Conservation (phyloP, 2,797 vertebrate genomes). For the Ispidina lecontei region DNA sequence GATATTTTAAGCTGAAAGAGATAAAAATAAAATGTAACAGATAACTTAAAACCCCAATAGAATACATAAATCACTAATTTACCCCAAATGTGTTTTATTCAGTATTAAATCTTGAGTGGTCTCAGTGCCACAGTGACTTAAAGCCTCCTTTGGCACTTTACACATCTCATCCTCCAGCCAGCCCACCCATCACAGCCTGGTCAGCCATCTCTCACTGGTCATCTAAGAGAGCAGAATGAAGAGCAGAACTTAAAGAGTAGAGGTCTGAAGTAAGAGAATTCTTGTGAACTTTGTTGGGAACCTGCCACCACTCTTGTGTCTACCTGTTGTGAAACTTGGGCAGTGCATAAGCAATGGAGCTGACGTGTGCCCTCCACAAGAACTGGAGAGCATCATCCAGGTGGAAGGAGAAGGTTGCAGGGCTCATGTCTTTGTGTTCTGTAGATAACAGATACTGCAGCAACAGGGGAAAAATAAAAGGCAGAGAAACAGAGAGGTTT, state of each 20-base stretch:
- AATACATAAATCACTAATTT: neutral
- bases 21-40: neutral
- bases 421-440: neutral
- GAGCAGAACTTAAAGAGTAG: neutral
- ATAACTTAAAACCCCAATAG: neutral
- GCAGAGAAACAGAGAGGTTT: neutral
- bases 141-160: neutral
- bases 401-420: constrained; percentile 17
- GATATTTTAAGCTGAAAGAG: constrained; percentile 76
- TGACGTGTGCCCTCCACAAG: constrained; percentile 81
- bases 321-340: constrained; percentile 73
- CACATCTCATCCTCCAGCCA: neutral
- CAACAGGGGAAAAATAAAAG: neutral
- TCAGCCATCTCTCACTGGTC: neutral
- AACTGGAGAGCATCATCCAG: constrained; percentile 77
- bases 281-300: neutral
- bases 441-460: constrained; percentile 78
- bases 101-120: neutral
- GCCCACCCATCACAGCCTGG: accelerated
- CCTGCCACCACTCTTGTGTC: accelerated
- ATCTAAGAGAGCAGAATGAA: accelerated
- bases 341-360: constrained; percentile 36
- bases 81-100: neutral
- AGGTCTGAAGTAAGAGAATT: neutral
- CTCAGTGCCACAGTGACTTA: neutral